These are phyloP conservation scores for Alaudala cheleensis DNA, from an alignment of 2,113 vertebrate genomes.

Conservation along the genomic window DNA sequence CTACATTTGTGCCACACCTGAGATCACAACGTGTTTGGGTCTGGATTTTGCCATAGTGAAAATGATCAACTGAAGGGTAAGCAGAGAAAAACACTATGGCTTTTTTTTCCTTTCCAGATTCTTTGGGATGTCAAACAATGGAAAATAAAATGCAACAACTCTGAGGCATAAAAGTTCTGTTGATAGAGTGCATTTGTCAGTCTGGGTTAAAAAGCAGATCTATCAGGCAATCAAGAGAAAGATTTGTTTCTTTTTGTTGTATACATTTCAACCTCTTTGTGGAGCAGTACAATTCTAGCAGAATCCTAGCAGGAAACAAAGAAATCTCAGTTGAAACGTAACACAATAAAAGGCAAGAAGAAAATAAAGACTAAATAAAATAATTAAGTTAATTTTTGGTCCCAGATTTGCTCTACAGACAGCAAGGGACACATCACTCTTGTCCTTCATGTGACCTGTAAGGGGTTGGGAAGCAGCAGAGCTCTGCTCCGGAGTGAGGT, in stretches of 20 bases:
- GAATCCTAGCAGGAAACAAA: slow-evolving; percentile 54
- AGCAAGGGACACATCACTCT: background rate
- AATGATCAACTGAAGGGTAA: background rate
- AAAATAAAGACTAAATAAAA: slow-evolving; percentile 36
- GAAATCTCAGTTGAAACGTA: slow-evolving; percentile 32
- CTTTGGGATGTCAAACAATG: background rate
- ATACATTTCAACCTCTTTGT: background rate
- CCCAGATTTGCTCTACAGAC: slow-evolving; percentile 9
- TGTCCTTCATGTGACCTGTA: slow-evolving; percentile 39
- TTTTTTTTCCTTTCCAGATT: background rate
- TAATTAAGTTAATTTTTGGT: slow-evolving; percentile 25
- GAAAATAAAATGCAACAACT: background rate
- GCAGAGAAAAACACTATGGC: background rate
- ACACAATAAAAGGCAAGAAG: slow-evolving; percentile 49
- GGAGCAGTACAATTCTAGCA: background rate
- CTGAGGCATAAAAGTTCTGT: background rate
- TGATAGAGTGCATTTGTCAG: background rate
- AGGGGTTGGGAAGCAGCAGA: background rate
- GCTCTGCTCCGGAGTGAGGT: background rate
- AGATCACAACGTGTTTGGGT: background rate
- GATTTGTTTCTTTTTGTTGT: background rate
- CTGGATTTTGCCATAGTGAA: background rate
- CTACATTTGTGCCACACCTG: background rate
- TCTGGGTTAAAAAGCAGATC: background rate
- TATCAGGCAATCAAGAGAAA: background rate